Base-by-base conservation (phyloP, 2,113 vertebrate genomes). In the Orientallactaga bullata region DNA sequence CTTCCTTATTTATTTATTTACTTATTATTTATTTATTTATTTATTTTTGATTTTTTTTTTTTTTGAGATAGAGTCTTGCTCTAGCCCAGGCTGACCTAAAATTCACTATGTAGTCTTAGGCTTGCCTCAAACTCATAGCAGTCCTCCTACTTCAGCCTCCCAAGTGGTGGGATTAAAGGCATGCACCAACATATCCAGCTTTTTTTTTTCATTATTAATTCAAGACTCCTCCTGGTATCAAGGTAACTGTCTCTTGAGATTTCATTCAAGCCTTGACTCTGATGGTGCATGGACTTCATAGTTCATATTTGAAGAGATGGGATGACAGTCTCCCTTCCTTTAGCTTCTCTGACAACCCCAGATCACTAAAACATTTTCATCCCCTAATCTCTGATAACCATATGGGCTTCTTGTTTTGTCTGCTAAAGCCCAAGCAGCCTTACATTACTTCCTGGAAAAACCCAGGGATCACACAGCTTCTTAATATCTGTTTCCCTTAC, bases 381-480 rank as follows among this genome's bases (percentile, higher is more conserved):
- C 66, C 7, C 86, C n/a, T 71, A 8, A 73, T 68, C 51, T 69
- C 37, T 35, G 18, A 97, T 35, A 20, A 55, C 72, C 5, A 87
- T 32, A 3, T 18, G 17, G 58, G 74, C 55, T 18, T 80, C 58
- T 86, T 8, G 0, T 74, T 78, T 55, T 5, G 79, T 35, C 1
- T 0, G 37, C 61, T 96, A 90, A 89, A 94, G 35, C 61, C 32
- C 86, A 87, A 80, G 21, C 30, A 66, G 66, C 17, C 85, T 88
- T 69, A 30, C 11, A 63, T 81, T 65, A 68, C 66, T 89, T 78
- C 81, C 37, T n/a, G 47, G 51, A 24, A 92, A 65, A 20, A 55
- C 23, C 66, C 84, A 81, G 16, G 1, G 32, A 58, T 47, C 18
- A 65, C 94, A 47, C 60, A 77, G 24, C 63, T 79, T 55, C 37